These are phyloP conservation scores for Gasterosteus nipponicus DNA, from an alignment of 2,113 vertebrate genomes.

Conservation along the genomic window DNA sequence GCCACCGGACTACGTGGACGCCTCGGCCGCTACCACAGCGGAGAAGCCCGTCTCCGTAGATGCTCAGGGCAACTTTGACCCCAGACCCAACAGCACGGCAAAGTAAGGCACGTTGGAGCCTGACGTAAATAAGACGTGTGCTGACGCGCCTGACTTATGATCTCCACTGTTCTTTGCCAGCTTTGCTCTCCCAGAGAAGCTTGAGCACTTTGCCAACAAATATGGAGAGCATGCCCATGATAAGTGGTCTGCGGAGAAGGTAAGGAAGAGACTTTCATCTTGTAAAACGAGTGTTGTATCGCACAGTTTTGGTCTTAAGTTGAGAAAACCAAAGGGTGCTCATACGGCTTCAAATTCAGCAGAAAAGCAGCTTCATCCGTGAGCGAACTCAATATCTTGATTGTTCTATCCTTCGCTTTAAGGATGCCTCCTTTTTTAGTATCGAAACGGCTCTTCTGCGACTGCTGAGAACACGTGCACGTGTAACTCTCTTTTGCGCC, in stretches of 20 bases:
- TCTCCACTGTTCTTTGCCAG: slow-evolving; percentile 70
- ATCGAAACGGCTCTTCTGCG: too few species aligned
- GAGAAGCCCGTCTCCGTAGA: slow-evolving; percentile 93
- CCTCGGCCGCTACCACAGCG: slow-evolving; percentile 85
- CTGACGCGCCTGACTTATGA: background rate
- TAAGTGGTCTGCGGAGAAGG: slow-evolving; percentile 98
- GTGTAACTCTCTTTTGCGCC: slow-evolving; percentile 11
- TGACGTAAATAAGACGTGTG: slow-evolving; percentile 2
- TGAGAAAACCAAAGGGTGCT: background rate
- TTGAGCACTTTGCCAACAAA: slow-evolving; percentile 94
- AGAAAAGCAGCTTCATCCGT: too few species aligned
- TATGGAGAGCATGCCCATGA: slow-evolving; percentile 95
- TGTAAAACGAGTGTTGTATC: slow-evolving; percentile 26
- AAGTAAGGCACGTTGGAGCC: slow-evolving; percentile 61
- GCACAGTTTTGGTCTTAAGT: background rate
- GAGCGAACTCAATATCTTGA: too few species aligned
- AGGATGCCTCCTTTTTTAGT: too few species aligned
- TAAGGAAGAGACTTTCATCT: slow-evolving; percentile 67
- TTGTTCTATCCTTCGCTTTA: too few species aligned
- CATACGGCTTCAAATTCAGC: background rate
- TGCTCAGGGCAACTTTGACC: slow-evolving; percentile 96
- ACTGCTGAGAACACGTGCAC: too few species aligned
- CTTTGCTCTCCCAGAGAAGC: slow-evolving; percentile 93
- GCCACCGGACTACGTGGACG: slow-evolving; percentile 95
- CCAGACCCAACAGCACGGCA: slow-evolving; percentile 88